These are phyloP conservation scores for Eumacrocentrus americanus DNA, from an alignment of 2,888 invertebrate species.

Conservation along the genomic window DNA sequence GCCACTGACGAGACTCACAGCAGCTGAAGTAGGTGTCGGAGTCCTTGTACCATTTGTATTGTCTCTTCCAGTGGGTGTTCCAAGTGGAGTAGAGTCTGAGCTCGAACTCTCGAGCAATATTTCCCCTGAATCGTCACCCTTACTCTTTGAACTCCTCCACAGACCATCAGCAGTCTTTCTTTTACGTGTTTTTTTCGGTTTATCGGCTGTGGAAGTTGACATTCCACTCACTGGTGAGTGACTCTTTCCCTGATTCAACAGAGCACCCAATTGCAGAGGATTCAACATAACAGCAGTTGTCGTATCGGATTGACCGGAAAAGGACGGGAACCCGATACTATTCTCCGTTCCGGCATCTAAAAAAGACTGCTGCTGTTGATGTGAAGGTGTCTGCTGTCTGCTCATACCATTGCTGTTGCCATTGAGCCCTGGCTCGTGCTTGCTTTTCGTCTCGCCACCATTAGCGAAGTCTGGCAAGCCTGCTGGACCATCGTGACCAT, in stretches of 20 bases:
- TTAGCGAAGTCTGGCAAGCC: slow-evolving; percentile 57
- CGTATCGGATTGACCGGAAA: slow-evolving; percentile 61
- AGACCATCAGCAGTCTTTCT: slow-evolving; percentile 70
- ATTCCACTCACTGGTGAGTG: slow-evolving; percentile 33
- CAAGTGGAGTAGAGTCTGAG: slow-evolving; percentile 67
- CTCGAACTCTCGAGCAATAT: slow-evolving; percentile 69
- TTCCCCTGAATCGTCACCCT: slow-evolving; percentile 64
- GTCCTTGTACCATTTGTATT: slow-evolving; percentile 62
- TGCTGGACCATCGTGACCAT: slow-evolving; percentile 49
- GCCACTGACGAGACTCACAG: slow-evolving; percentile 46
- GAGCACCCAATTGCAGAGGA: slow-evolving; percentile 55
- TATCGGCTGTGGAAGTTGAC: slow-evolving; percentile 57
- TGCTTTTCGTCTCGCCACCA: slow-evolving; percentile 55
- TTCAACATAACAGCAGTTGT: slow-evolving; percentile 56
- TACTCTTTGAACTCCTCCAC: slow-evolving; percentile 70
- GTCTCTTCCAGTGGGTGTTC: slow-evolving; percentile 64
- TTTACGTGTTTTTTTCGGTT: slow-evolving; percentile 65
- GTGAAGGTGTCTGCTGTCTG: slow-evolving; percentile 42
- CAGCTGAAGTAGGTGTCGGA: slow-evolving; percentile 63
- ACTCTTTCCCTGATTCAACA: slow-evolving; percentile 53
- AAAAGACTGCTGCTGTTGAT: slow-evolving; percentile 60
- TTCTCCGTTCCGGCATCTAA: slow-evolving; percentile 63
- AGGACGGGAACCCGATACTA: slow-evolving; percentile 63
- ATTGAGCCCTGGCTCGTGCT: slow-evolving; percentile 58
- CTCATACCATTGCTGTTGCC: slow-evolving; percentile 42